A percentile compares a stretch with the other conserved stretches of the same genome.
Evolutionary conservation across 2,888 invertebrate species (phyloP).

Genomic region (Eurytoma californica): DNA sequence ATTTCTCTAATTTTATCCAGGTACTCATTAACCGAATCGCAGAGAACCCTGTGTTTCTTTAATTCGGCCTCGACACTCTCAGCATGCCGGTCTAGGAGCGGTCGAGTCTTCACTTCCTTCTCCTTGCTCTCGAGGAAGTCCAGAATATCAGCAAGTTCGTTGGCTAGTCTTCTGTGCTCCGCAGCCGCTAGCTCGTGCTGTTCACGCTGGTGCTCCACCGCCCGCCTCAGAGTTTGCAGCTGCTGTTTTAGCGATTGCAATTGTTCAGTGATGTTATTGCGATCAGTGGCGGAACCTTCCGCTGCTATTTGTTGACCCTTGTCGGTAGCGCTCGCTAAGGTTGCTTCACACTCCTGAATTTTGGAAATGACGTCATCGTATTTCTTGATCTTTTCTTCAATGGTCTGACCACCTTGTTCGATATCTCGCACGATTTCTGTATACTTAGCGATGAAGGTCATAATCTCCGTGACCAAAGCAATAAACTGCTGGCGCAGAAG

Average conservation of each 20-base stretch:
- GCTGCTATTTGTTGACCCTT: conserved; percentile 95
- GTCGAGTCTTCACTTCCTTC: conserved; percentile 87
- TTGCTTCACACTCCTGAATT: conserved; percentile 93
- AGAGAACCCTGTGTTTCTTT: conserved; percentile 84
- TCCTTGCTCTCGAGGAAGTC: conserved; percentile 91
- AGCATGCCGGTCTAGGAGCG: conserved; percentile 86
- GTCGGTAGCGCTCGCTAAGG: conserved; percentile 90
- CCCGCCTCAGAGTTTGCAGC: conserved; percentile 84
- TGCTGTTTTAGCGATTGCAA: conserved; percentile 91
- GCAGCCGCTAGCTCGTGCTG: conserved; percentile 92
- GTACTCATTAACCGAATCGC: conserved; percentile 82
- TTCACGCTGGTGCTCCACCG: conserved; percentile 90
- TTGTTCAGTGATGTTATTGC: conserved; percentile 91
- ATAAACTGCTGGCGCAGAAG: conserved; percentile 92
- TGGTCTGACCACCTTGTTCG: conserved; percentile 87
- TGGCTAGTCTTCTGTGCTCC: conserved; percentile 89
- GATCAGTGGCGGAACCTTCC: conserved; percentile 91
- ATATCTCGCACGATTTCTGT: conserved; percentile 90
- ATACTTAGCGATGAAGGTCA: conserved; percentile 90
- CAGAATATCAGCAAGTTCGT: conserved; percentile 88
- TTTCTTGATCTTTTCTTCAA: conserved; percentile 90
- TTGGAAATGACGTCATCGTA: conserved; percentile 91
- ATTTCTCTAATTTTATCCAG: conserved; percentile 83
- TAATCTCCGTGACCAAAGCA: conserved; percentile 89
- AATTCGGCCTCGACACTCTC: conserved; percentile 88